Base-by-base conservation (phyloP, 2,113 vertebrate genomes). In the Numida meleagris region DNA sequence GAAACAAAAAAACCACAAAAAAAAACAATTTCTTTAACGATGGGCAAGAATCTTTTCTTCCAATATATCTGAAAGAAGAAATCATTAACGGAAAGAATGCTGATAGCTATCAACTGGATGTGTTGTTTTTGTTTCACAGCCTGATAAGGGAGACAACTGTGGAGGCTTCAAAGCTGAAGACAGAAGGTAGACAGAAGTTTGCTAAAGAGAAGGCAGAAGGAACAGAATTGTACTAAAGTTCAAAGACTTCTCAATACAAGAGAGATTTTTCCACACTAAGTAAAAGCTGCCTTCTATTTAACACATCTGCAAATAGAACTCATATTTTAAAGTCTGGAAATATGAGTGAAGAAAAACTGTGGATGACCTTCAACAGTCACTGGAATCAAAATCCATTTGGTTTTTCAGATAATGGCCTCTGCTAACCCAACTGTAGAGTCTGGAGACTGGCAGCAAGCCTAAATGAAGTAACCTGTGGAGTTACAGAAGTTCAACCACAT, bases 61-160 rank as follows among this genome's bases (percentile, higher is more conserved):
- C 18, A 74, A 71, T 8, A 16, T 29, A 85, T 33, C 19, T 72
- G 38, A 59, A 90, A 66, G 38, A 67, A 66, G 6, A 93, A 78
- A 82, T 14, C 0, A 70, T 6, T 59, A 59, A 7, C 27, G 23
- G 40, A 86, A 75, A 55, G 46, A 17, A 10, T 50, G 86, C 6
- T 0, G 0, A n/a, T 4, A 59, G 6, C 66, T 78, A 53, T 63
- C 9, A n/a, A n/a, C n/a, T n/a, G n/a, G n/a, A n/a, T n/a, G n/a
- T n/a, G n/a, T n/a, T n/a, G n/a, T n/a, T n/a, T n/a, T n/a, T n/a
- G n/a, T n/a, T n/a, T n/a, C n/a, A n/a, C n/a, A n/a, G n/a, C n/a
- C n/a, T n/a, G n/a, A 0, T 1, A 83, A 70, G 12, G 78, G 24
- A 18, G 65, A 80, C 6, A 43, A 4, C 23, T 33, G 38, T 25